Base-by-base conservation (phyloP, 2,113 vertebrate genomes). In the Corvus cornix region DNA sequence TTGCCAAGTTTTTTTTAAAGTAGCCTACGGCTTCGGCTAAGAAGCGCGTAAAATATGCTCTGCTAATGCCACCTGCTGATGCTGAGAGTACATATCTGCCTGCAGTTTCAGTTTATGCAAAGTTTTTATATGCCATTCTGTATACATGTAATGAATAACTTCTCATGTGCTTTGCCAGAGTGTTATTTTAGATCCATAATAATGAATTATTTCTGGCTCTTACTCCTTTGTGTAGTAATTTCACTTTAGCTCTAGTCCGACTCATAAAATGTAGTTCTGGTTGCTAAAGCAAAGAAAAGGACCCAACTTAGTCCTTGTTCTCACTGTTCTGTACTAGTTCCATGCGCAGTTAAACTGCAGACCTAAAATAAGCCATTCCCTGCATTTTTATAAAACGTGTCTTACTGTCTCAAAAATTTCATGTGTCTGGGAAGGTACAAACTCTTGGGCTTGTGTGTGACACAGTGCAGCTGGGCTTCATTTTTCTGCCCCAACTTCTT, bases 1-100 rank as follows among this genome's bases (percentile, higher is more conserved):
- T 90, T 21, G 37, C 67, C 64, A 79, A 69, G 30, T 10, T 68
- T 63, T 85, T 70, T 72, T 62, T 56, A 0, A 77, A 62, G 84
- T 91, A 52, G n/a, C 96, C 91, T 49, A 87, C 91, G 91, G 90
- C 88, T 88, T 80, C 44, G 51, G 84, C 69, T 80, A 76, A 86
- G 87, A 77, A 90, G 64, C 41, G 30, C 2, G 17, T 93, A 83
- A 96, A 96, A 80, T 92, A 79, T 63, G 90, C 56, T 81, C 74
- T 84, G 74, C 74, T 90, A 84, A 92, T 88, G 88, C 81, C 89
- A 78, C 96, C 95, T 97, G 95, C 94, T 96, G 96, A 94, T 97
- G 63, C 74, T 52, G 70, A 67, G 83, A 83, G 79, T 48, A 88
- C 64, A 79, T 78, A 19, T 51, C 64, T 64, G 53, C 69, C 93